phyloP scores from a whole-genome alignment of 2,113 vertebrate genomes.

The Labeo catla region DNA sequence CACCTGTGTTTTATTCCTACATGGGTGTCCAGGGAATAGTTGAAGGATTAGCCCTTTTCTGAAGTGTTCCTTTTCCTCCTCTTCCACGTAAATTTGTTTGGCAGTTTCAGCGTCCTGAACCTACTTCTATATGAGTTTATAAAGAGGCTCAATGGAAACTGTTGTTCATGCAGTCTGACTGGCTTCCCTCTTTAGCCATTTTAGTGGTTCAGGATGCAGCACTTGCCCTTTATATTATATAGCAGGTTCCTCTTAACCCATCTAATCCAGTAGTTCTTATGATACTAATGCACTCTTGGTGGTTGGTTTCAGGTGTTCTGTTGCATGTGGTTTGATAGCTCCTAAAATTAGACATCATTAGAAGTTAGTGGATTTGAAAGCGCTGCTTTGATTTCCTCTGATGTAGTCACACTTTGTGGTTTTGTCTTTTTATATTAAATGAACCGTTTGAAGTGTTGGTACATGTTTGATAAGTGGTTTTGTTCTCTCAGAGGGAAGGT shows the following conservation, averaged over 20 bases:
- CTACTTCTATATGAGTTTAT: not conserved
- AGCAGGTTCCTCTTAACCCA: constrained; percentile 25
- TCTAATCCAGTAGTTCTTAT: constrained; percentile 53
- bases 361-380: not conserved
- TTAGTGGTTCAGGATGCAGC: constrained; percentile 49
- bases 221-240: constrained; percentile 33
- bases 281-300: constrained; percentile 55
- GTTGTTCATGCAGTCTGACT: constrained; percentile 3
- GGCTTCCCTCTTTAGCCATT: not conserved
- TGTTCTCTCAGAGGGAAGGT: constrained; percentile 89
- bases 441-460: not conserved
- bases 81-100: not conserved
- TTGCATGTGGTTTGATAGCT: constrained; percentile 44
- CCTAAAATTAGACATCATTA: constrained; percentile 16
- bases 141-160: constrained; percentile 2
- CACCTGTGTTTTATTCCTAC: not conserved
- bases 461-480: constrained; percentile 40
- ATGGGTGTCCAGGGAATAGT: constrained; percentile 54
- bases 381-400: constrained; percentile 31
- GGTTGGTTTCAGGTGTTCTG: constrained; percentile 43
- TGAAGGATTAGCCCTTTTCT: constrained; percentile 20
- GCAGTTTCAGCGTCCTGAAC: constrained; percentile 43
- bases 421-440: constrained; percentile 35
- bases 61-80: constrained; percentile 13
- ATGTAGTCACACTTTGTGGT: constrained; percentile 40